Base-by-base conservation (phyloP, 2,113 vertebrate genomes). In the Rhinogobius similis region DNA sequence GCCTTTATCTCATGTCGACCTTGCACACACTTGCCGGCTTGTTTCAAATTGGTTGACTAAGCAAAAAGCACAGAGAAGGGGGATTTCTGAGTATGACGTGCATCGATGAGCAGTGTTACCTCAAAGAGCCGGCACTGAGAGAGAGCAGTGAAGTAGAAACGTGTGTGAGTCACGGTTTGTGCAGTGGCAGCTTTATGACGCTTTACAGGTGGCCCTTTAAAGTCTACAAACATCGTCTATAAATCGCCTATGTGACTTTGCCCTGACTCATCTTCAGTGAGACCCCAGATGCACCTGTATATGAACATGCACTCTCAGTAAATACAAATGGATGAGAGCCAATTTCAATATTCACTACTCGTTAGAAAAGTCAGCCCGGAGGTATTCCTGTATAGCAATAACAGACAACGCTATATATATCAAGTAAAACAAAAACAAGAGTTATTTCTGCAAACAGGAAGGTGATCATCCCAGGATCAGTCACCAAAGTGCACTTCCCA, bases 161-260 rank as follows among this genome's bases (percentile, higher is more conserved):
- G 2, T 46, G 72, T 65, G 72, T 90, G 84, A 89, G 80, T 86
- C 76, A 76, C 20, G 29, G 62, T 65, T 53, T 77, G 84, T 76
- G 82, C 82, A 88, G 88, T 82, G 78, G 81, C 81, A 63, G 79
- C 83, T 86, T 86, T 83, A 88, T 87, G 81, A 58, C 73, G 39
- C 73, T 83, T 82, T 83, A 77, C 81, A 91, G 83, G 84, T 83
- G 82, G 83, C 78, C 87, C 80, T 81, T 90, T 82, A 85, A 87
- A 85, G 83, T 82, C 83, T 69, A 72, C 77, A 88, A 85, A 82
- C 80, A 84, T 87, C 77, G 85, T 77, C 79, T 68, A 82, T 84
- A 85, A 88, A 90, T 79, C 62, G 50, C 72, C 68, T 76, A 74
- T 79, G 84, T 82, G 82, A 85, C 86, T 90, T 50, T 69, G 77